Conservation (phyloP, 1,140 invertebrate species). For the Sycobia sp. region DNA sequence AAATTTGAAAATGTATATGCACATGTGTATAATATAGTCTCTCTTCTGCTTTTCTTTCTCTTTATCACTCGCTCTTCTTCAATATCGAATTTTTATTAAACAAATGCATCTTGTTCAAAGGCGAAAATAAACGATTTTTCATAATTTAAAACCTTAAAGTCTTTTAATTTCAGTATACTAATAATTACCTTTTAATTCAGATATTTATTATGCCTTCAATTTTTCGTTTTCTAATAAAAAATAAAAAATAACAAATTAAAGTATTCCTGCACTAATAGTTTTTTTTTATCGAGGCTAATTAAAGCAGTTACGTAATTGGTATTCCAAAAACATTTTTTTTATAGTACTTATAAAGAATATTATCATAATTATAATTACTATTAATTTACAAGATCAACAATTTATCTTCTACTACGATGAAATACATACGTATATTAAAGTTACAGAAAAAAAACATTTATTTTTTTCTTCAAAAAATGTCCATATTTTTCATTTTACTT, state of each 20-base stretch:
- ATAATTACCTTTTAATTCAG: too few relatives aligned
- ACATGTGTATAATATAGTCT: not conserved
- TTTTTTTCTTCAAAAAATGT: not conserved
- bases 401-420: not conserved
- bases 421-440: not conserved
- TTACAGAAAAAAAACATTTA: not conserved
- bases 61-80: slow-evolving; percentile 1
- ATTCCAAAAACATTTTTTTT: not conserved
- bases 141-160: too few relatives aligned
- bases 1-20: slow-evolving; percentile 11
- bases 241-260: slow-evolving; percentile 14
- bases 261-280: not conserved
- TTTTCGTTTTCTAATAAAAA: not conserved
- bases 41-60: not conserved
- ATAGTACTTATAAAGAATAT: not conserved
- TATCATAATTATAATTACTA: not conserved
- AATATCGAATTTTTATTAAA: slow-evolving; percentile 5
- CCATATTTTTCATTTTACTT: too few relatives aligned
- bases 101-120: slow-evolving; percentile 1
- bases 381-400: not conserved
- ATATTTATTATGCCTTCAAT: too few relatives aligned
- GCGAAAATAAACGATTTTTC: too few relatives aligned
- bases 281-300: not conserved
- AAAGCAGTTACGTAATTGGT: not conserved
- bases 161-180: too few relatives aligned